phyloP scores from a whole-genome alignment of 2,888 invertebrate genomes.

The Capitulum mitella region DNA sequence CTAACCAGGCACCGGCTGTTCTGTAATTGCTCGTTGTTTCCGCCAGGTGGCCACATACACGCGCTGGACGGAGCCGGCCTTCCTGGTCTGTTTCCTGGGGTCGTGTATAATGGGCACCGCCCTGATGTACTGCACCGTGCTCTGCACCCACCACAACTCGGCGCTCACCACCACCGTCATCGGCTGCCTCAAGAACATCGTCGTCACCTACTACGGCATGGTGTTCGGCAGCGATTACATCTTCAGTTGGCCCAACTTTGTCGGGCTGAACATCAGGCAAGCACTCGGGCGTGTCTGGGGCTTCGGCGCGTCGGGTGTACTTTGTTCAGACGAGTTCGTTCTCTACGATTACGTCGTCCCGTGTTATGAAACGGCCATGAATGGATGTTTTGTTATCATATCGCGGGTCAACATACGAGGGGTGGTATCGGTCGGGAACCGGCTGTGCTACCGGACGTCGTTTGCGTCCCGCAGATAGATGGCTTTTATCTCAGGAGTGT shows the following conservation, averaged over 20 bases:
- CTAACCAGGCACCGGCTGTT: neutral
- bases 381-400: too few relatives aligned
- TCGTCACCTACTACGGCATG: slow-evolving; percentile 97
- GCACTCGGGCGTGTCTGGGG: too few relatives aligned
- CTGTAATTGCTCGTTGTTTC: too few relatives aligned
- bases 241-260: slow-evolving; percentile 87
- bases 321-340: too few relatives aligned
- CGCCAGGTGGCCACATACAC: slow-evolving; percentile 54
- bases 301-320: too few relatives aligned
- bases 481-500: too few relatives aligned
- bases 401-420: too few relatives aligned
- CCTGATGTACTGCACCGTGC: slow-evolving; percentile 84
- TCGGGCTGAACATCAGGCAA: slow-evolving; percentile 80
- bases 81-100: slow-evolving; percentile 69
- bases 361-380: too few relatives aligned
- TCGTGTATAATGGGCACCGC: slow-evolving; percentile 97
- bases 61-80: slow-evolving; percentile 67
- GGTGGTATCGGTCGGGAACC: too few relatives aligned
- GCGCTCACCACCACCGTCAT: slow-evolving; percentile 98
- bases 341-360: too few relatives aligned
- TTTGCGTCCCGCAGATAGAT: too few relatives aligned
- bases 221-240: slow-evolving; percentile 96
- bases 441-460: too few relatives aligned
- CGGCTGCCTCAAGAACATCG: slow-evolving; percentile 94
- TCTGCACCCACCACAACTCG: slow-evolving; percentile 93